These are phyloP conservation scores for Istiophorus platypterus DNA, from an alignment of 2,113 vertebrate genomes.

Conservation along the genomic window DNA sequence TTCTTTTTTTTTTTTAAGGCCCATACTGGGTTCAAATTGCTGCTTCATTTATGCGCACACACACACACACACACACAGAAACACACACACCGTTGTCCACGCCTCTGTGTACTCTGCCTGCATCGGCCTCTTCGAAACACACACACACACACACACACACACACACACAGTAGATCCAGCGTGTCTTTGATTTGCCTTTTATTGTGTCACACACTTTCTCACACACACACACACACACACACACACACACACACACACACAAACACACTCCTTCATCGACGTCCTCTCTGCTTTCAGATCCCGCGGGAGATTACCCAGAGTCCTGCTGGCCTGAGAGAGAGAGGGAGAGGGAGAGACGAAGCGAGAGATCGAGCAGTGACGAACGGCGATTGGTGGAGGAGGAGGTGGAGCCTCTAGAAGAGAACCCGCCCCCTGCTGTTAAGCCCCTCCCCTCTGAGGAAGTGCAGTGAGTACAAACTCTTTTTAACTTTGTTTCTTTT, in stretches of 20 bases:
- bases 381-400: slow-evolving; percentile 19
- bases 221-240: no score
- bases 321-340: slow-evolving; percentile 65
- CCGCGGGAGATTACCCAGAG: slow-evolving; percentile 67
- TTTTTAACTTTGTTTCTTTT: neutral
- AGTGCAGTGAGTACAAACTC: slow-evolving; percentile 75
- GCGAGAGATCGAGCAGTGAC: slow-evolving; percentile 21
- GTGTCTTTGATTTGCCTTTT: slow-evolving; percentile 10
- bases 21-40: slow-evolving; percentile 39
- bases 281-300: slow-evolving; percentile 61
- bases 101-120: slow-evolving; percentile 13
- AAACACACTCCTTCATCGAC: slow-evolving; percentile 21
- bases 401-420: slow-evolving; percentile 51
- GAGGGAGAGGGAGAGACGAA: neutral
- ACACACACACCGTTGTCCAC: slow-evolving; percentile 26
- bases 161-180: neutral
- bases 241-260: no score
- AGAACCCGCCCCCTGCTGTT: slow-evolving; percentile 45
- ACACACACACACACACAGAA: slow-evolving; percentile 18
- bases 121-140: slow-evolving; percentile 21
- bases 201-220: neutral
- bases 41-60: slow-evolving; percentile 13
- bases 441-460: slow-evolving; percentile 69
- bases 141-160: slow-evolving; percentile 17
- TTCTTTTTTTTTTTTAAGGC: slow-evolving; percentile 62